Evolutionary conservation across 2,113 vertebrate species (phyloP), one percentile per base, ranked within the genome.

Genomic region (Bos indicus): DNA sequence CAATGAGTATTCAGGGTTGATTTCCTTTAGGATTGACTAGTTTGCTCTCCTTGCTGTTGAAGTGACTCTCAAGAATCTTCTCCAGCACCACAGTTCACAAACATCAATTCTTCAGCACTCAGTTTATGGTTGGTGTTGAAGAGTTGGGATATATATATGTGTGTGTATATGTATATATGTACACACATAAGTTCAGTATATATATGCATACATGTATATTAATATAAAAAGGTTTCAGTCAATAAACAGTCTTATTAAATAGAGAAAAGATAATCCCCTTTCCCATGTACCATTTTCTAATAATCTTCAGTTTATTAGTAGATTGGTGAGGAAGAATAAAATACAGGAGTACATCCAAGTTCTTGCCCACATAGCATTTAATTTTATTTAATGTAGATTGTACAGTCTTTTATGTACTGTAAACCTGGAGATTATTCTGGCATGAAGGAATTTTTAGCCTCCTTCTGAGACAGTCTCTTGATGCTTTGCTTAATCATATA

Each of bases 151-250:
- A 36, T 36, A 17, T 7, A 19, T 21, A 11, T 64, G 4, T 17
- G 28, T 30, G 28, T 62, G 10, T 59, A 16, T 59, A 1, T 59
- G 2, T 21, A 3, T 9, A 10, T 0, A 12, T 3, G 4, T 62
- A 62, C 15, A 16, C 60, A 62, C 60, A 7, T 64, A 64, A 64
- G 15, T n/a, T 40, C 36, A 11, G n/a, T 74, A 80, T 74, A 11
- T 62, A 77, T 51, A 92, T 51, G 5, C 14, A 23, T 28, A 46
- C 10, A 43, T 71, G 7, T 16, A 43, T 17, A 77, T 36, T 30
- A 59, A 52, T n/a, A 11, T 86, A n/a, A 77, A 95, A 57, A 51
- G 1, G 13, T 62, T 57, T 52, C 64, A 36, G 3, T 56, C 4
- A n/a, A 7, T 82, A 62, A 52, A 4, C 6, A n/a, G n/a, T 83